Evolutionary conservation across 1,140 invertebrate genomes (phyloP).

Genomic region (Megathymus violae): DNA sequence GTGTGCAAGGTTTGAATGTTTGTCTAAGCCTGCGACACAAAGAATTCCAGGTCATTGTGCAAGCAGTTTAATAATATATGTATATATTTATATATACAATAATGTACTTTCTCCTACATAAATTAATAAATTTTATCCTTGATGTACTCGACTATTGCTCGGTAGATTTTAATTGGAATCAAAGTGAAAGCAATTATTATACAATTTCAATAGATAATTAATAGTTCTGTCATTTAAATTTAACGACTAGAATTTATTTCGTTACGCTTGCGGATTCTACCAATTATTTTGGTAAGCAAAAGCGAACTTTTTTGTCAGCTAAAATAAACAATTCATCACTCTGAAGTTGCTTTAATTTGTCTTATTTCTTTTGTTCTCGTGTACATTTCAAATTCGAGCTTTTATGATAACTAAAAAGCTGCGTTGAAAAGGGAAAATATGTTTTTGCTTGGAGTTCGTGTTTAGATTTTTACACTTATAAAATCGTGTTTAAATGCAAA

Average conservation of each 20-base stretch:
- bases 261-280: conserved; percentile 2
- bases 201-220: conserved; percentile 46
- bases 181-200: conserved; percentile 66
- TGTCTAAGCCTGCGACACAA: no score
- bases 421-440: conserved; percentile 43
- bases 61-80: no score
- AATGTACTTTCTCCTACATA: neutral
- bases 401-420: conserved; percentile 12
- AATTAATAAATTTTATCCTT: neutral
- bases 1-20: no score
- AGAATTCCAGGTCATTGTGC: no score
- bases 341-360: conserved; percentile 32
- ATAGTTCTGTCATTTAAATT: conserved; percentile 47
- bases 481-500: conserved; percentile 64
- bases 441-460: conserved; percentile 55
- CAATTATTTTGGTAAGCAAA: conserved; percentile 18
- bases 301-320: conserved; percentile 22
- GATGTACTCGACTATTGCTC: conserved; percentile 41
- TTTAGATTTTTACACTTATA: conserved; percentile 71
- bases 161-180: conserved; percentile 60
- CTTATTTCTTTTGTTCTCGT: conserved; percentile 19
- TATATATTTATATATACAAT: no score
- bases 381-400: conserved; percentile 17
- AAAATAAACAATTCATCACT: conserved; percentile 35
- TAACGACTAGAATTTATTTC: conserved; percentile 50